These are phyloP conservation scores for Telmatochromis sp. DNA, from an alignment of 2,113 vertebrate species.

Conservation along the genomic window DNA sequence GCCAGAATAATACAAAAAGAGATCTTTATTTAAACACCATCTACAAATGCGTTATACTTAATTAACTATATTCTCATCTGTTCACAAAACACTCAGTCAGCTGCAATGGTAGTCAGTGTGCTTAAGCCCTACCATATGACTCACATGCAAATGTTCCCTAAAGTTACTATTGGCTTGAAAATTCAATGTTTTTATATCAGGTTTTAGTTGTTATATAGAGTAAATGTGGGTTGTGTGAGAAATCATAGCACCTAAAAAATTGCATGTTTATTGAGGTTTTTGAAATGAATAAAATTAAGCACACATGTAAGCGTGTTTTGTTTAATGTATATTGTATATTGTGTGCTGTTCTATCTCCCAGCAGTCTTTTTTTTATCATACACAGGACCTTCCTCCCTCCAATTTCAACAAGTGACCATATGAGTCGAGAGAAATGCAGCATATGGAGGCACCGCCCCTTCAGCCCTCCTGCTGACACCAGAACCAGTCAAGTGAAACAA, in stretches of 20 bases:
- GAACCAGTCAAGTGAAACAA: conserved; percentile 40
- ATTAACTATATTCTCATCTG: background rate
- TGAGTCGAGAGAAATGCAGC: background rate
- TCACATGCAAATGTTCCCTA: background rate
- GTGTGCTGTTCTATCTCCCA: background rate
- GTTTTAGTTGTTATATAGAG: background rate
- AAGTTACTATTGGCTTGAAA: background rate
- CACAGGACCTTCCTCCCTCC: background rate
- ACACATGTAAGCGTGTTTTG: background rate
- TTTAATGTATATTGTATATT: background rate
- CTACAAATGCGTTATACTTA: background rate
- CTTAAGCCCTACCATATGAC: background rate
- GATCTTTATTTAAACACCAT: background rate
- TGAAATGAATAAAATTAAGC: background rate
- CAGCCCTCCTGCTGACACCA: background rate
- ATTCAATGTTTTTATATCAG: background rate
- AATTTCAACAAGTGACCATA: background rate
- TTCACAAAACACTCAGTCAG: background rate
- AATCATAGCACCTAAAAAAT: background rate
- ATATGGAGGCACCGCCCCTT: background rate
- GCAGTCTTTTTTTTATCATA: background rate
- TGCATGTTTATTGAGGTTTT: background rate
- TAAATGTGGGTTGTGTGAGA: background rate
- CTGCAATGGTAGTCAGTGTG: background rate
- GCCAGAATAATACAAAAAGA: background rate